Percentiles rank a stretch among this genome's conserved stretches.
These are phyloP conservation scores for Scaptomyza parva DNA, from an alignment of 2,888 invertebrate species.

Conservation along the genomic window DNA sequence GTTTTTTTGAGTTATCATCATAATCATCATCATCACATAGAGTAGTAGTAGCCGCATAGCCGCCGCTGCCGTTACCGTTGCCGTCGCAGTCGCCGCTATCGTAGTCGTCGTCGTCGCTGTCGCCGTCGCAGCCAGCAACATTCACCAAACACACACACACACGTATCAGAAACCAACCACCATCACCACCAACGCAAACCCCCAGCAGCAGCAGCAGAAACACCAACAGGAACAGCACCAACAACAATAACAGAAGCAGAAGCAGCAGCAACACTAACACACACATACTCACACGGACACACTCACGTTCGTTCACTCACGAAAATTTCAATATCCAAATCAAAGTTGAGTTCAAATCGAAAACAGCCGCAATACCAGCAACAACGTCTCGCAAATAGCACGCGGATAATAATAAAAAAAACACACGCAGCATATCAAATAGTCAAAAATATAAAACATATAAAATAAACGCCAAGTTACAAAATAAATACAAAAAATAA, in stretches of 20 bases:
- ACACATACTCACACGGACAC: constrained; percentile 26
- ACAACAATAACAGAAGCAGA: constrained; percentile 34
- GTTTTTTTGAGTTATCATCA: constrained; percentile 43
- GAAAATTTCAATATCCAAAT: constrained; percentile 82
- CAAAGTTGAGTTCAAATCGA: constrained; percentile 84
- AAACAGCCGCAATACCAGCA: constrained; percentile 83
- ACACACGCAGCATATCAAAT: constrained; percentile 63
- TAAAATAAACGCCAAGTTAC: constrained; percentile 30
- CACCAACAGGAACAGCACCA: constrained; percentile 27
- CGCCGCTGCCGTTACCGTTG: constrained; percentile 33
- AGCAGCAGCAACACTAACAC: constrained; percentile 52
- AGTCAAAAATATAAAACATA: constrained; percentile 42
- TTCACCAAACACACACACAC: constrained; percentile 9
- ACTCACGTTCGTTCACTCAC: constrained; percentile 67
- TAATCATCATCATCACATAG: constrained; percentile 24
- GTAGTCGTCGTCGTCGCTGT: constrained; percentile 38
- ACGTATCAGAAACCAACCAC: constrained; percentile 68
- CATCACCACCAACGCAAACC: constrained; percentile 58
- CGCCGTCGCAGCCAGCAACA: constrained; percentile 57
- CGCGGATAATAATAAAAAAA: constrained; percentile 75
- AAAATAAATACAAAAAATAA: constrained; percentile 14
- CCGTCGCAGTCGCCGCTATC: constrained; percentile 21
- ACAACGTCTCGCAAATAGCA: constrained; percentile 80
- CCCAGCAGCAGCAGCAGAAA: constrained; percentile 53
- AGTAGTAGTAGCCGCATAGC: constrained; percentile 44